Evolutionary conservation across 2,113 vertebrate genomes (phyloP).

Genomic region (Fulmarus glacialis): DNA sequence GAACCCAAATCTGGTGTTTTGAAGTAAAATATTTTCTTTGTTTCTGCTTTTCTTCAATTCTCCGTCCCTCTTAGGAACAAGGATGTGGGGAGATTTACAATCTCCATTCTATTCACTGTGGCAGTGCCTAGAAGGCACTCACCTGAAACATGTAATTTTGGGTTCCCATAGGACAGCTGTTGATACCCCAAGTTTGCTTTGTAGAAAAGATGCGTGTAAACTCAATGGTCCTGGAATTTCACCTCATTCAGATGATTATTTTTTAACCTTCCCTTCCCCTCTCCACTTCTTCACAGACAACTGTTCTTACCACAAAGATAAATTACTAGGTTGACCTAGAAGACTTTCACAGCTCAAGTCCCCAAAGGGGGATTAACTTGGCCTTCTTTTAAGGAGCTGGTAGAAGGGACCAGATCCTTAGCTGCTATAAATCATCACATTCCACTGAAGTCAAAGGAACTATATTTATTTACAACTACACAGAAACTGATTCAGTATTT

Average conservation of each 20-base stretch:
- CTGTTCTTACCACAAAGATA: neutral
- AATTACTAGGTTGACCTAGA: neutral
- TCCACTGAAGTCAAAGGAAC: neutral
- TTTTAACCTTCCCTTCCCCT: neutral
- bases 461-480: neutral
- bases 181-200: neutral
- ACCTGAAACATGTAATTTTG: neutral
- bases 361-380: neutral
- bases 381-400: neutral
- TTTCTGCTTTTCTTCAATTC: neutral
- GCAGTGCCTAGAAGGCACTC: neutral
- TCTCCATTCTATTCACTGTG: neutral
- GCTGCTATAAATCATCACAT: neutral
- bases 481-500: neutral
- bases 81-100: neutral
- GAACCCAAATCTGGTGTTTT: neutral
- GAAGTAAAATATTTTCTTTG: neutral
- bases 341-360: neutral
- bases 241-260: neutral
- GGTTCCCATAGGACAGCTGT: neutral
- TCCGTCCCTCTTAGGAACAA: neutral
- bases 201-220: neutral
- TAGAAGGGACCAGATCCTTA: neutral
- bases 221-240: neutral
- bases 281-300: neutral